These are phyloP conservation scores for Tamias sibiricus DNA, from an alignment of 2,113 vertebrate species.

Conservation along the genomic window DNA sequence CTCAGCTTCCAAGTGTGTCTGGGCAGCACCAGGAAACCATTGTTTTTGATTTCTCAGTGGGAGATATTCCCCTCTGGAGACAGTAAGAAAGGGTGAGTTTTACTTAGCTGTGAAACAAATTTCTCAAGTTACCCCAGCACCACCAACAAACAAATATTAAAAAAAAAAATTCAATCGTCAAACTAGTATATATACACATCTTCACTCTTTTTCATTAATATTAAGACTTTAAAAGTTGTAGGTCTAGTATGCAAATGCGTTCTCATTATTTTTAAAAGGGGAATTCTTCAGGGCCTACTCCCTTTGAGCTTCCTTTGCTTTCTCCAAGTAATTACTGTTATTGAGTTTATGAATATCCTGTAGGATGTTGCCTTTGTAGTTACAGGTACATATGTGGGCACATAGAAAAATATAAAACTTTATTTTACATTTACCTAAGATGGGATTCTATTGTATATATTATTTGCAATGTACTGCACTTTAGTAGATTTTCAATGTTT, in stretches of 20 bases:
- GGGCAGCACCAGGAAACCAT: not conserved
- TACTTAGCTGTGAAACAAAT: not conserved
- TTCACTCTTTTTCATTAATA: not conserved
- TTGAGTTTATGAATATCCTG: not conserved
- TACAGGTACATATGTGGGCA: not conserved
- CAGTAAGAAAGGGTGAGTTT: not conserved
- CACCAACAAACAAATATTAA: no score
- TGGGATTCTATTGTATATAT: not conserved
- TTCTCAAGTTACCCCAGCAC: not conserved
- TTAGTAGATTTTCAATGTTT: not conserved
- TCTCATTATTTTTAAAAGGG: not conserved
- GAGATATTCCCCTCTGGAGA: no score
- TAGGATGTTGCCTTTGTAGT: not conserved
- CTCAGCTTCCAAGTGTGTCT: not conserved
- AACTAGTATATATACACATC: not conserved
- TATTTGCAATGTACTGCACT: not conserved
- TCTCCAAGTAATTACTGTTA: not conserved
- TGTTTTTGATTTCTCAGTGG: not conserved
- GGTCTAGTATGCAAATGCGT: not conserved
- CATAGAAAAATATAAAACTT: not conserved
- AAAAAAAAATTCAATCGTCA: not conserved
- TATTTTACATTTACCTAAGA: not conserved
- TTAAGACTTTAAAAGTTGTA: slow-evolving; percentile 1
- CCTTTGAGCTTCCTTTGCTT: not conserved
- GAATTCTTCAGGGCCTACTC: not conserved